A percentile compares a stretch with the other conserved stretches of the same genome.
phyloP scores from a whole-genome alignment of 2,797 vertebrate species.

The Chanos chanos region DNA sequence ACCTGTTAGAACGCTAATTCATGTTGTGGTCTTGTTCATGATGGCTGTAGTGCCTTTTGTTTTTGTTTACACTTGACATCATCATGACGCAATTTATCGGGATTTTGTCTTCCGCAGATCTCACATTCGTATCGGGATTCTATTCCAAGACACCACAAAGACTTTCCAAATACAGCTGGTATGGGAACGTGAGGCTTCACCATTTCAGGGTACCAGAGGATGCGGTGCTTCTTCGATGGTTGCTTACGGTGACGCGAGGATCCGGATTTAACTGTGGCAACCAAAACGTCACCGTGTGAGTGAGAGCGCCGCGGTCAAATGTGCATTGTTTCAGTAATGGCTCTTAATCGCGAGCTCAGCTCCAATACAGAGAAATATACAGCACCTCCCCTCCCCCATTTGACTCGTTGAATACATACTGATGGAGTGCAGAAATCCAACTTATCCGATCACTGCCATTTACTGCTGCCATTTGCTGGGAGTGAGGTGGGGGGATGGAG shows the following conservation, averaged over 20 bases:
- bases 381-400: too few species aligned
- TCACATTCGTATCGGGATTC: constrained; percentile 78
- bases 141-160: constrained; percentile 85
- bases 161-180: constrained; percentile 88
- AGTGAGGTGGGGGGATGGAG: too few species aligned
- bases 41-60: not conserved
- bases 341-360: too few species aligned
- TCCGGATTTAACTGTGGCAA: constrained; percentile 70
- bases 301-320: too few species aligned
- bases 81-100: not conserved
- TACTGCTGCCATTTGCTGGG: too few species aligned
- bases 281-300: constrained; percentile 84
- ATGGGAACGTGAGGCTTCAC: constrained; percentile 83
- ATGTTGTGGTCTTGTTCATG: not conserved
- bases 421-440: too few species aligned
- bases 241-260: constrained; percentile 75
- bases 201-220: constrained; percentile 84
- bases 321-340: too few species aligned
- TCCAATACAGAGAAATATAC: too few species aligned
- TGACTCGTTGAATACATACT: too few species aligned
- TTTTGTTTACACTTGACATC: not conserved
- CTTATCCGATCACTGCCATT: too few species aligned
- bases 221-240: constrained; percentile 80
- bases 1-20: too few species aligned
- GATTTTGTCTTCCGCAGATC: constrained; percentile 49